Evolutionary conservation across 2,888 invertebrate species (phyloP).

Genomic region (Calameuta pallipes): DNA sequence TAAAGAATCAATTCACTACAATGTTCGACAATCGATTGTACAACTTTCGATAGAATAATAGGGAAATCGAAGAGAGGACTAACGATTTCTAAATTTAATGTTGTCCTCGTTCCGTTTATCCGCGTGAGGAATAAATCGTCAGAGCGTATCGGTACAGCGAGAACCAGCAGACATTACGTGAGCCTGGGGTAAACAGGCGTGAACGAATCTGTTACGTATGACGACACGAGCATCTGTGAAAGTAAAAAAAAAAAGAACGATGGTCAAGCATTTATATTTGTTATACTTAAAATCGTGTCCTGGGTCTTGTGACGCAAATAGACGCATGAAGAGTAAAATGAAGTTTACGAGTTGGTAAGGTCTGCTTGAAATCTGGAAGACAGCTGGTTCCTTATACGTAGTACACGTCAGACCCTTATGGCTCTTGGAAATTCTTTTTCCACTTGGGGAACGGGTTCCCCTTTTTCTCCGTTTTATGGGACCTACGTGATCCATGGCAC

Average conservation of each 20-base stretch:
- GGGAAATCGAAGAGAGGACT: not conserved
- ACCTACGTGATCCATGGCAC: not conserved
- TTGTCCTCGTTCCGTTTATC: constrained; percentile 41
- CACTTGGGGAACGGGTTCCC: not conserved
- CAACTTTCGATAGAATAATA: not conserved
- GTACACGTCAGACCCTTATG: not conserved
- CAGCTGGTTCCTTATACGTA: not conserved
- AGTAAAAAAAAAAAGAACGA: not conserved
- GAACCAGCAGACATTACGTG: not conserved
- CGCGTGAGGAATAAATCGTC: constrained; percentile 23
- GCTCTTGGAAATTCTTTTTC: not conserved
- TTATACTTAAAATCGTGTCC: not conserved
- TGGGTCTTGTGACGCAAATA: not conserved
- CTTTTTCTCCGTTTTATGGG: not conserved
- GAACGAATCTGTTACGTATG: not conserved
- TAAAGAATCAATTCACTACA: not conserved
- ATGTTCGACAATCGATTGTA: not conserved
- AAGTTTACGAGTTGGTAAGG: not conserved
- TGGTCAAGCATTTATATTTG: not conserved
- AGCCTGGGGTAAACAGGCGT: not conserved
- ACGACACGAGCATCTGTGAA: not conserved
- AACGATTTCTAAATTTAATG: constrained; percentile 29
- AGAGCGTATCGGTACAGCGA: constrained; percentile 20
- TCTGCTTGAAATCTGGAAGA: not conserved
- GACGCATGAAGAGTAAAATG: not conserved